Base-by-base conservation (phyloP, 2,888 invertebrate genomes). In the Drosophila bunnanda region DNA sequence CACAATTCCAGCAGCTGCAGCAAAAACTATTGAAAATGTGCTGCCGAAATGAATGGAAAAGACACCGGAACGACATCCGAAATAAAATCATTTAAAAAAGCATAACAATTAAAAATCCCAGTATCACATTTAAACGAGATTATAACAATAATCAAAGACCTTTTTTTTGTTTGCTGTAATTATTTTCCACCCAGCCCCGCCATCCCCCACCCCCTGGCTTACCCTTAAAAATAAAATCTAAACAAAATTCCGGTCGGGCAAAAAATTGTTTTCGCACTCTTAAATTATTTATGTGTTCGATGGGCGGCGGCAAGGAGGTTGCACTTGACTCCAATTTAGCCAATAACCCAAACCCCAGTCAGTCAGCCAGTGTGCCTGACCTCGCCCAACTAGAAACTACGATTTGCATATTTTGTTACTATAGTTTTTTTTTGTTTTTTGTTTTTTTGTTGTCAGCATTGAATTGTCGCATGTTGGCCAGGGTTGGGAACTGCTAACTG, bases 301-400 rank as follows among this genome's bases (percentile, higher is more conserved):
- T 64, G 64, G 65, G 34, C 50, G 64, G 65, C 46, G 64, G 12
- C 15, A 64, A 84, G 83, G 81, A 75, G 82, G 73, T 65, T 82
- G 85, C 88, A 87, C 82, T 82, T 82, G 82, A 82, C 82, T 82
- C 75, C 80, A 82, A 80, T 80, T 81, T 72, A 39, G 48, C 65
- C 74, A 74, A 72, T 74, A 56, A 38, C 68, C 54, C 64, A 48
- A 36, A 48, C 43, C 54, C 56, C 34, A 32, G 52, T n/a, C 50
- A 32, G 30, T 2, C 25, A 48, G 48, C 7, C 43, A n/a, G 54
- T 46, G 53, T 59, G 64, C 55, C 64, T 44, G 43, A 71, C 74
- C 71, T 74, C 55, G 56, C 50, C 48, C 41, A 36, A 70, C 71
- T 70, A 32, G 68, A 50, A 58, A 50, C 58, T 74, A 55, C 71